Evolutionary conservation across 2,113 vertebrate genomes (phyloP), one percentile per base, ranked within the genome.

Genomic region (Oreochromis niloticus): DNA sequence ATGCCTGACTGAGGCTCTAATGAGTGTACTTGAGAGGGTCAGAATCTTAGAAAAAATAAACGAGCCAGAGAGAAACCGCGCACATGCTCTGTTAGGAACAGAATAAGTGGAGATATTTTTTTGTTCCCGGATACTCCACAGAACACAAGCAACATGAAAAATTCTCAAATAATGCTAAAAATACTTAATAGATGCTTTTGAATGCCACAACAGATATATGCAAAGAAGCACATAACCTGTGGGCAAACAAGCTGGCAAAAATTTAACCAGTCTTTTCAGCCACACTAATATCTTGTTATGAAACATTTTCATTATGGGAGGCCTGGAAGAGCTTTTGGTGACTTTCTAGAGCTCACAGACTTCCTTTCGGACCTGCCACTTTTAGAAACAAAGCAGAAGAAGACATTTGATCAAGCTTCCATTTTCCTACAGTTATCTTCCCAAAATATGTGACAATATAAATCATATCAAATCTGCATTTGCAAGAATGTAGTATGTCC

Each of bases 1-100:
- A 36, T 7, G 87, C 79, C 83, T 90, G 88, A 82, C 78, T 32
- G 7, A 81, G 19, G 19, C 87, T 59, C 85, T 93, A 93, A 95
- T 92, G 93, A 91, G 88, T 24, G 68, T 12, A 24, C 85, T 83
- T 73, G 73, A 89, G 87, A 87, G 81, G 66, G 48, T 81, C 30
- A 36, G 48, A 79, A 50, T 87, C 80, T 59, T 56, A 19, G 82
- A 66, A 56, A 41, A 27, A 80, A 81, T 3, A n/a, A 84, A 22
- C 2, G 1, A 81, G 50, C 34, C 66, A 16, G 6, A 87, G 22
- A 55, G 63, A 71, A 75, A 89, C 30, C 1, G 54, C 9, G 52
- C 78, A 61, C 50, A 68, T 34, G 2, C 8, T 43, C 55, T 88
- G 14, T 89, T 83, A 84, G 22, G 27, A 82, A 19, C 27, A 24